Evolutionary conservation across 2,113 vertebrate genomes (phyloP).

Genomic region (Oxyruncus cristatus): DNA sequence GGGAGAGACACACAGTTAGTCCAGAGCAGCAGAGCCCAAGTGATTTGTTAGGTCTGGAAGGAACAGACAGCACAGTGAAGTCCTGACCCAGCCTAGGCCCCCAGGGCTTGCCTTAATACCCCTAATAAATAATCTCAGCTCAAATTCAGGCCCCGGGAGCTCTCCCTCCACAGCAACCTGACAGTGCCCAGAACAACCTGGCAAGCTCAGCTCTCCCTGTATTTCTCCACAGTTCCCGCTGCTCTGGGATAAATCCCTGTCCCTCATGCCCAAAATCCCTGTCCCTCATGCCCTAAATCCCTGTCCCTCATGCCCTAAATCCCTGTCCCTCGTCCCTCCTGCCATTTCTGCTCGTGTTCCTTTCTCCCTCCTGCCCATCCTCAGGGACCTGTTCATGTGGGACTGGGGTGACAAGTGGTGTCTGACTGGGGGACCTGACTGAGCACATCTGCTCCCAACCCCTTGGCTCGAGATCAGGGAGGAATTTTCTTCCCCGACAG

Average conservation of each 20-base stretch:
- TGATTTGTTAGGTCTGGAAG: conserved; percentile 34
- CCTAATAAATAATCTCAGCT: conserved; percentile 30
- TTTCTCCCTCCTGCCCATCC: not conserved
- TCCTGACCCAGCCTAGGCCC: not conserved
- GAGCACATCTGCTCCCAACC: not conserved
- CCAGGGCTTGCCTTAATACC: not conserved
- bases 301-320: not conserved
- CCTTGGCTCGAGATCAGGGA: not conserved
- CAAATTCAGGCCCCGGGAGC: not conserved
- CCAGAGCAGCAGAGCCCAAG: not conserved
- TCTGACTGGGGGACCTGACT: not conserved
- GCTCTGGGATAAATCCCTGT: not conserved
- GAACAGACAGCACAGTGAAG: not conserved
- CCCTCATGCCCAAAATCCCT: not conserved
- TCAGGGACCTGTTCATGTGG: not conserved
- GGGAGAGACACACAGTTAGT: not conserved
- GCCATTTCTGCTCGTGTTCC: not conserved
- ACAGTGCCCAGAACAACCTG: not conserved
- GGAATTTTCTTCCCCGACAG: not conserved
- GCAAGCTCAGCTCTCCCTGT: not conserved
- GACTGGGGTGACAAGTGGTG: not conserved
- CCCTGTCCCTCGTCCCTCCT: not conserved
- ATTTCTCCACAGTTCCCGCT: not conserved
- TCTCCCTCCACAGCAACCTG: not conserved
- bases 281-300: not conserved